Base-by-base conservation (phyloP, 2,888 invertebrate species). In the Cryptops parisi region DNA sequence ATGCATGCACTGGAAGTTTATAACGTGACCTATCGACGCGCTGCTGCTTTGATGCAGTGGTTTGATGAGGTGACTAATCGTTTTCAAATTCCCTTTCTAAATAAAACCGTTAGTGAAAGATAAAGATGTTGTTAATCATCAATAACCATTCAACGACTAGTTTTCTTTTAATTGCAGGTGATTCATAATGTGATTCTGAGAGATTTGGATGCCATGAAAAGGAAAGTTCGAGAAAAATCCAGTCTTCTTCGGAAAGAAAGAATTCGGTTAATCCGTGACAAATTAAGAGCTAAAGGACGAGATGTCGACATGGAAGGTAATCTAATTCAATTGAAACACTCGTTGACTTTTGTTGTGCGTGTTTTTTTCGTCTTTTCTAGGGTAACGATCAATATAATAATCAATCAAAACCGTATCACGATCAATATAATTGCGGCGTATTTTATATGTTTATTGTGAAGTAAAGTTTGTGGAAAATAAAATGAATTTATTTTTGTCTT, bases 41-140 rank as follows among this genome's bases (percentile, higher is more conserved):
- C 69, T 39, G 67, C 67, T 2, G 71, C 74, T 1, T 62, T 76
- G 2, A 62, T 72, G 9, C 74, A 74, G 58, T 75, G 75, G 75
- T 73, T 75, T 60, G 70, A 73, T 57, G 68, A 69, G 60, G 72
- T 72, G 17, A 41, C 43, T 41, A 41, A 19, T n/a, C 12, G 6
- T 19, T 41, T 6, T 41, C 17, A 6, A 41, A n/a, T 41, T n/a
- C 17, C 17, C 19, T 41, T 41, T 41, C 6, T n/a, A n/a, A n/a
- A n/a, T n/a, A n/a, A n/a, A 33, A 33, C 9, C 9, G 38, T 9
- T n/a, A 33, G 38, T 33, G 15, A 33, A 33, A 33, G 9, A 12
- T 33, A 33, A 33, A 33, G 38, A 33, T 33, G 15, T 12, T 12
- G 15, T 33, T 9, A 15, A 15, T 33, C 9, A 15, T 33, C 9